Percentiles rank a stretch among this genome's conserved stretches.
Evolutionary conservation across 1,140 invertebrate genomes (phyloP).

Genomic region (Megathymus violae): DNA sequence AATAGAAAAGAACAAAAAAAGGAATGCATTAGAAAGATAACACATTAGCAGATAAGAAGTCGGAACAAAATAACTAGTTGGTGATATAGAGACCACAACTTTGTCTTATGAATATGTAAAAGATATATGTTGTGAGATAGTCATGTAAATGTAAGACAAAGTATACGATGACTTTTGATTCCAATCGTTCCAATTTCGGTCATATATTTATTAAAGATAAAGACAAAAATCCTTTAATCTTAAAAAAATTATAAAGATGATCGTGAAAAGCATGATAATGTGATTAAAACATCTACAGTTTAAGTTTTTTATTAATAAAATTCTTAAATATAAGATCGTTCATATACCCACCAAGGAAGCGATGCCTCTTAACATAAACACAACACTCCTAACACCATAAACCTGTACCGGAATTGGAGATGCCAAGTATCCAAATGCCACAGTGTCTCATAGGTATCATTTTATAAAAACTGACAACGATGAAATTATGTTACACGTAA

Average conservation of each 20-base stretch:
- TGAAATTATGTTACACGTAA: too few species aligned
- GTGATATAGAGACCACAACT: not conserved
- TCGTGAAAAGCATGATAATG: too few species aligned
- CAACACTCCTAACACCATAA: conserved; percentile 19
- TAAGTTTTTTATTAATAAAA: conserved; percentile 2
- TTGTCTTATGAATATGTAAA: not conserved
- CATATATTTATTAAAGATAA: too few species aligned
- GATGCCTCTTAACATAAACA: too few species aligned
- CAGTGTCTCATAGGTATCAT: too few species aligned
- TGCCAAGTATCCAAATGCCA: too few species aligned
- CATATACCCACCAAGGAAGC: conserved; percentile 27
- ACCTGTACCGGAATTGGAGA: conserved; percentile 25
- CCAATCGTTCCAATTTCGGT: not conserved
- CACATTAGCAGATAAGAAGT: not conserved
- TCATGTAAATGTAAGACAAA: not conserved
- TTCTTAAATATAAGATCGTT: conserved; percentile 34
- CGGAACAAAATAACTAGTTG: not conserved
- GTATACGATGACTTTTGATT: not conserved
- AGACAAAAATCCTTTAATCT: too few species aligned
- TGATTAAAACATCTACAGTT: too few species aligned
- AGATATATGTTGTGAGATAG: not conserved
- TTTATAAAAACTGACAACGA: conserved; percentile 40
- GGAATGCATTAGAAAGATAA: not conserved
- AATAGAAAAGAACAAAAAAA: not conserved
- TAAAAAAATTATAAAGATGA: too few species aligned